Conservation (phyloP, 2,888 invertebrate species). For the Hofmannophila pseudospretella region DNA sequence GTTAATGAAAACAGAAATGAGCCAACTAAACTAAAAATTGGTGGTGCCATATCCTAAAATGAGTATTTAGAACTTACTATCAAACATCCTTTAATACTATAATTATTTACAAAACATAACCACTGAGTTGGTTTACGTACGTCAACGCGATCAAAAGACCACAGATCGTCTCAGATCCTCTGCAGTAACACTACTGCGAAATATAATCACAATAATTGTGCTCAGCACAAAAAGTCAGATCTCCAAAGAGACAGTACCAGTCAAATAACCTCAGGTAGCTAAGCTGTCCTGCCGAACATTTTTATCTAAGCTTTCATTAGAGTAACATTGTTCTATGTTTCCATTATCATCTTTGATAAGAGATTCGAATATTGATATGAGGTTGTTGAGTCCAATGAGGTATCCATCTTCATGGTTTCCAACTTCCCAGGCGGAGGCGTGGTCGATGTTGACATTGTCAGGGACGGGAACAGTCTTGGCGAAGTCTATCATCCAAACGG, state of each 20-base stretch:
- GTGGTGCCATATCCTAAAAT: slow-evolving; percentile 49
- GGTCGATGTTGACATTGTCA: slow-evolving; percentile 84
- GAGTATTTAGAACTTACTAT: slow-evolving; percentile 65
- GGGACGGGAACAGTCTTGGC: slow-evolving; percentile 95
- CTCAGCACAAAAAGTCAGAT: slow-evolving; percentile 33
- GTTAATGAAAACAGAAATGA: slow-evolving; percentile 10
- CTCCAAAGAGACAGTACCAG: slow-evolving; percentile 29
- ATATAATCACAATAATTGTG: slow-evolving; percentile 27
- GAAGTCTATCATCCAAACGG: slow-evolving; percentile 98
- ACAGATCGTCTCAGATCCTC: slow-evolving; percentile 23
- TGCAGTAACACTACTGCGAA: slow-evolving; percentile 31
- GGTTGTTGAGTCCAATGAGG: slow-evolving; percentile 92
- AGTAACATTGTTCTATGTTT: slow-evolving; percentile 56
- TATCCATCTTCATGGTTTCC: slow-evolving; percentile 98
- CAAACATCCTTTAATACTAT: slow-evolving; percentile 48
- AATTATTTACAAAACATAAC: slow-evolving; percentile 55
- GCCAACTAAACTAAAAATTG: slow-evolving; percentile 32
- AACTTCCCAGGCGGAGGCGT: slow-evolving; percentile 92
- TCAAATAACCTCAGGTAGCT: slow-evolving; percentile 54
- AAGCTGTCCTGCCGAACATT: slow-evolving; percentile 57
- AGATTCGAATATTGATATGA: slow-evolving; percentile 89
- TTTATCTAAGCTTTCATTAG: slow-evolving; percentile 31
- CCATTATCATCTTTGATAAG: slow-evolving; percentile 71
- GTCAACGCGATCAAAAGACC: slow-evolving; percentile 10
- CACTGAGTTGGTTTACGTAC: slow-evolving; percentile 11